Base-by-base conservation (phyloP, 2,797 vertebrate species). In the Galago senegalensis region DNA sequence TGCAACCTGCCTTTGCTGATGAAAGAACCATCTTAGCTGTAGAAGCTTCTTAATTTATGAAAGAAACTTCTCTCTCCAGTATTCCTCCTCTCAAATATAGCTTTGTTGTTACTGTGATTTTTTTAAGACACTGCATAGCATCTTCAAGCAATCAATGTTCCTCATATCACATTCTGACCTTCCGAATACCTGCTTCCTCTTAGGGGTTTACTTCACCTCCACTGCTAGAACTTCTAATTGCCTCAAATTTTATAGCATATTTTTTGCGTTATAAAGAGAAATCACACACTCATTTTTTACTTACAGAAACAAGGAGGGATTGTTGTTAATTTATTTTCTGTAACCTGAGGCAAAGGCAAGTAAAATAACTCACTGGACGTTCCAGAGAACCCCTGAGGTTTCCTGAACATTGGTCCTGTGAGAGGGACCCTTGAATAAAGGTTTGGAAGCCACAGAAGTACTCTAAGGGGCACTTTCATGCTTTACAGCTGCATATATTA, bases 311-410 rank as follows among this genome's bases (percentile, higher is more conserved):
- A 83, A 77, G 18, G 20, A 93, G 21, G 13, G 70, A 40, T 34
- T 63, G 1, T 87, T 87, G 40, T n/a, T 10, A 9, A 18, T 83
- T 63, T 84, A 21, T 93, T 87, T 94, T 80, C 40, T 63, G 23
- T 84, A 75, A 75, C 91, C 10, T 27, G 53, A 92, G 58, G 40
- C 63, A 80, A 89, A 76, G 49, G 13, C 53, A 60, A 87, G 29
- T 82, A 17, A 63, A 92, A n/a, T 7, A 85, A 53, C 81, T 77
- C 17, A 17, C 40, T 49, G 40, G 23, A 46, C 69, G 80, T 70
- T 69, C n/a, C 67, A 56, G 46, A 91, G 34, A 65, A 21, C 3
- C 37, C 5, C 31, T 6, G 10, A 1, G 13, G 7, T 16, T 49
- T 76, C 37, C 37, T 40, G 70, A 58, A 20, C 25, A 18, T 4